These are phyloP conservation scores for Lepidochrysops patricia DNA, from an alignment of 2,888 invertebrate species.

Conservation along the genomic window DNA sequence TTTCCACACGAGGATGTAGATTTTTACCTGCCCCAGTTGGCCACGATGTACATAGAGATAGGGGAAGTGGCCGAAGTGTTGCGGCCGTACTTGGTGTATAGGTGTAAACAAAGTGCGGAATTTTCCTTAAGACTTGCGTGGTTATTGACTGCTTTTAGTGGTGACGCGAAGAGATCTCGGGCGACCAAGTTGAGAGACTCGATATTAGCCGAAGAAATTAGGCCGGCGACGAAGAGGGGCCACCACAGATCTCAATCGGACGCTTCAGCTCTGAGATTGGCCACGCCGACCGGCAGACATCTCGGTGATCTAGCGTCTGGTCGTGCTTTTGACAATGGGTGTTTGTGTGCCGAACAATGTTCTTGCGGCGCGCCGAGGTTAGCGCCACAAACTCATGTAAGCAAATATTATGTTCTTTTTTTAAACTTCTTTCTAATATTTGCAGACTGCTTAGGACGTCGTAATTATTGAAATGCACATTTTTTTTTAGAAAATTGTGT, in stretches of 20 bases:
- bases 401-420: slow-evolving; percentile 16
- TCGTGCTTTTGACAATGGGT: slow-evolving; percentile 96
- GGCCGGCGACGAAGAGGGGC: slow-evolving; percentile 61
- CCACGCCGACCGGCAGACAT: slow-evolving; percentile 77
- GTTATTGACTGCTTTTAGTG: slow-evolving; percentile 95
- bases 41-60: slow-evolving; percentile 99
- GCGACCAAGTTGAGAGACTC: slow-evolving; percentile 59
- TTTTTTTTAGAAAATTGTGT: background rate
- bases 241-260: slow-evolving; percentile 84
- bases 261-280: slow-evolving; percentile 81
- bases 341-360: slow-evolving; percentile 90
- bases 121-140: slow-evolving; percentile 97
- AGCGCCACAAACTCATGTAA: slow-evolving; percentile 65
- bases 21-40: slow-evolving; percentile 97
- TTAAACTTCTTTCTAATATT: background rate
- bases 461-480: background rate
- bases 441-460: background rate
- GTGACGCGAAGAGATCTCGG: slow-evolving; percentile 68
- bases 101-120: slow-evolving; percentile 93
- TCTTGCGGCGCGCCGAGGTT: slow-evolving; percentile 66
- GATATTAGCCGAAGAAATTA: slow-evolving; percentile 62
- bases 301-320: slow-evolving; percentile 95
- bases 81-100: slow-evolving; percentile 62
- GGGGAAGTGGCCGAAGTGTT: slow-evolving; percentile 92
- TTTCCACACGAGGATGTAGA: slow-evolving; percentile 95